A percentile compares a stretch with the other conserved stretches of the same genome.
These are phyloP conservation scores for Caenorhabditis panamensis DNA, from an alignment of 2,888 invertebrate species.

Conservation along the genomic window DNA sequence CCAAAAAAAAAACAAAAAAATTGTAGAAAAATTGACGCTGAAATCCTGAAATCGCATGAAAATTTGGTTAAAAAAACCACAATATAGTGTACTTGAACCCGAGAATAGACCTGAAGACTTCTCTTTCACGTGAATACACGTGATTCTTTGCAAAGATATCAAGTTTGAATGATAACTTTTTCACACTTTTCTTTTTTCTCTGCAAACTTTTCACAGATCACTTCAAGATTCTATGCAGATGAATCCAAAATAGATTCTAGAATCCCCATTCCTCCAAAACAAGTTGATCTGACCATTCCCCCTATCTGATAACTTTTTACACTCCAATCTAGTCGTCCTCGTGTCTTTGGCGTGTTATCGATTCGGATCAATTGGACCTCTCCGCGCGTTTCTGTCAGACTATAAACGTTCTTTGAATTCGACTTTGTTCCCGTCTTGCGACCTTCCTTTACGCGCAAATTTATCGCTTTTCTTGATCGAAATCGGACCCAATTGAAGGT, in stretches of 20 bases:
- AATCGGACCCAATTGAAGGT: no score
- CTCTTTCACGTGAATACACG: constrained; percentile 12
- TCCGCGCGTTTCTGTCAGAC: background rate
- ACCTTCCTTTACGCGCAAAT: constrained; percentile 8
- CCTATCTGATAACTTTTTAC: background rate
- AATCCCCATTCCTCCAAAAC: no score
- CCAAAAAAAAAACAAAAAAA: no score
- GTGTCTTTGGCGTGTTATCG: background rate
- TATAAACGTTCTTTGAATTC: constrained; percentile 18
- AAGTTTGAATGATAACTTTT: no score
- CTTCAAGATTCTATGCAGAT: no score
- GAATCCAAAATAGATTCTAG: no score
- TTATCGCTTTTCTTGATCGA: constrained; percentile 3
- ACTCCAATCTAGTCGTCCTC: background rate
- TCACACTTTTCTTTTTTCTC: no score
- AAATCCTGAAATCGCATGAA: no score
- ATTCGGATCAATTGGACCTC: background rate
- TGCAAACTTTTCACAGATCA: no score
- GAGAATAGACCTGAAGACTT: background rate
- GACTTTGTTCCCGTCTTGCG: constrained; percentile 22
- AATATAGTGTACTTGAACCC: background rate
- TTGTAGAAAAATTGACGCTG: no score
- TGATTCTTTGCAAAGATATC: background rate
- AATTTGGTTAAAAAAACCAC: no score
- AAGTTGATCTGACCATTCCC: no score